Conservation (phyloP, 2,888 invertebrate species). For the Trachelus tabidus region DNA sequence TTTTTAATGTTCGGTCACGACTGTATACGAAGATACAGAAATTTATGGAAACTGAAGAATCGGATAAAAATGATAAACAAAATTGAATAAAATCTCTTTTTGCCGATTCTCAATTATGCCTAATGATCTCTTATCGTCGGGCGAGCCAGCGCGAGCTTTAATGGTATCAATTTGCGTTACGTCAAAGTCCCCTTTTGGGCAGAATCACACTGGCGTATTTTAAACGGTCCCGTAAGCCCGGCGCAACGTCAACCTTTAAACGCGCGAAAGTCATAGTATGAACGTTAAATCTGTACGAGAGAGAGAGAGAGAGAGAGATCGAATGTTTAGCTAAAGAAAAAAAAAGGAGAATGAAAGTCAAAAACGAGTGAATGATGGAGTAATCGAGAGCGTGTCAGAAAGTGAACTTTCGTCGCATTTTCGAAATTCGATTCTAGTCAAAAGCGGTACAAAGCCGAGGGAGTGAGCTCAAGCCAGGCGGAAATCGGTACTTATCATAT, state of each 20-base stretch:
- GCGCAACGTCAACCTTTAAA: neutral
- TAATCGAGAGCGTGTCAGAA: neutral
- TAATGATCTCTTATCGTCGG: conserved; percentile 20
- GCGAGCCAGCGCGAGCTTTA: conserved; percentile 42
- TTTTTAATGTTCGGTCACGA: neutral
- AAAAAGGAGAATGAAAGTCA: neutral
- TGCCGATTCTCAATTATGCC: neutral
- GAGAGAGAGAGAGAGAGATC: neutral
- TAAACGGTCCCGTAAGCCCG: conserved; percentile 48
- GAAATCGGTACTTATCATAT: conserved; percentile 60
- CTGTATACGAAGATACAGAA: neutral
- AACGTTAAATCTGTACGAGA: neutral
- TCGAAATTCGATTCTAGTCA: conserved; percentile 65
- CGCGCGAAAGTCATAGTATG: conserved; percentile 9
- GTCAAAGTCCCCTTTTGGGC: conserved; percentile 66
- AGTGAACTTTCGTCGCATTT: conserved; percentile 27
- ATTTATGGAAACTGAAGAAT: neutral
- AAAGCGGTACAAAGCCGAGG: conserved; percentile 62
- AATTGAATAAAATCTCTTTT: neutral
- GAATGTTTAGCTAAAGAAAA: neutral
- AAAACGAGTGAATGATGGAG: neutral
- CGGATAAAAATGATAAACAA: neutral
- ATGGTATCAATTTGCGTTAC: conserved; percentile 63
- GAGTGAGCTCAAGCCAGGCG: conserved; percentile 40
- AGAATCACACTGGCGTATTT: conserved; percentile 63